Evolutionary conservation across 2,113 vertebrate genomes (phyloP).

Genomic region (Hippopotamus amphibius): DNA sequence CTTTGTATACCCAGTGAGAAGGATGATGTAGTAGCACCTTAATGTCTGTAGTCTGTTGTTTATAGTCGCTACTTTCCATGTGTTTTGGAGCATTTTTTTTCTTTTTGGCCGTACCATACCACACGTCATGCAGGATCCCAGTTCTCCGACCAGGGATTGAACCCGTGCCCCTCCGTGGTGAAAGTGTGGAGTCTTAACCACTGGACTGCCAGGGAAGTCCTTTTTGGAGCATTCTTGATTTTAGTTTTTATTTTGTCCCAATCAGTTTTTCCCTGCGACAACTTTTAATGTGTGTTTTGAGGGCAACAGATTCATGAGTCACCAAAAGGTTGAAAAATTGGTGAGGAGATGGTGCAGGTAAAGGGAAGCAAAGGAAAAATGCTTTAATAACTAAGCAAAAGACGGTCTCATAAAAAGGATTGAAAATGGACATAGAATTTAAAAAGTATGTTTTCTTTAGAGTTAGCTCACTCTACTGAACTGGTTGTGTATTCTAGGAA

Average conservation of each 20-base stretch:
- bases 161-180: too few relatives aligned
- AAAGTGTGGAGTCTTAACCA: too few relatives aligned
- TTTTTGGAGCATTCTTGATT: neutral
- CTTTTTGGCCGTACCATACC: too few relatives aligned
- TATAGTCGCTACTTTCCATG: neutral
- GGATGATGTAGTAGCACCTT: neutral
- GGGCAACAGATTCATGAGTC: neutral
- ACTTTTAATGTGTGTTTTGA: neutral
- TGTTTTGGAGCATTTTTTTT: neutral
- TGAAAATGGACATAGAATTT: neutral
- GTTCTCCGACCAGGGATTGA: too few relatives aligned
- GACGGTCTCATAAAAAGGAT: neutral
- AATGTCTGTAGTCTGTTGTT: neutral
- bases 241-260: conserved; percentile 21
- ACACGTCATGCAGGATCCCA: too few relatives aligned
- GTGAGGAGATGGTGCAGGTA: neutral
- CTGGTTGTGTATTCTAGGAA: neutral
- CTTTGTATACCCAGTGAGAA: neutral
- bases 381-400: neutral
- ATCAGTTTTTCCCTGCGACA: neutral
- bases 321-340: neutral
- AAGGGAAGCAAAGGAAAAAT: neutral
- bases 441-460: neutral
- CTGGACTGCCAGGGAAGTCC: too few relatives aligned
- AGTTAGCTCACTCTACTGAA: neutral